Base-by-base conservation (phyloP, 2,113 vertebrate species). In the Lichenostomus cassidix region DNA sequence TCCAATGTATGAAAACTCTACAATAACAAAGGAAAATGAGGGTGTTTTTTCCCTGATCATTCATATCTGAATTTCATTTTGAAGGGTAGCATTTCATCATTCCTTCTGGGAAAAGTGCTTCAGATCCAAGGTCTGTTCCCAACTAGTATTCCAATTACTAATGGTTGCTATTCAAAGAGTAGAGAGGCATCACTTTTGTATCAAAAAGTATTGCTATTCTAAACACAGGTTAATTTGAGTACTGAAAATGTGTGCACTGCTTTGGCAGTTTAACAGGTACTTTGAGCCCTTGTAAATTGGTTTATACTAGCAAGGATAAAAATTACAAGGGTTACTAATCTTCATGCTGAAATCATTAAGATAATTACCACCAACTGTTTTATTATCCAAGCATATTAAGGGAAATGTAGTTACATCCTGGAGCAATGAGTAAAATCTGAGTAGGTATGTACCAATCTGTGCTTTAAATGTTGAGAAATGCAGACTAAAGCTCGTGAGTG, bases 271-370 rank as follows among this genome's bases (percentile, higher is more conserved):
- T 92, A 92, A 92, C 87, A 86, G 68, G 77, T 92, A 80, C 71
- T 95, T 93, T 63, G 52, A 94, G 85, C 78, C 21, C 63, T 96
- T 95, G 80, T 93, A 95, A 95, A 93, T 85, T 91, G 73, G 87
- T 97, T 96, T 94, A 88, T 91, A 94, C 79, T 75, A 96, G 42
- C 42, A 93, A 92, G 93, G 62, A 90, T 92, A 93, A 95, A 95
- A 89, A 95, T 95, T 94, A 94, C 82, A 92, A 73, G 86, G 81
- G 75, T 89, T 94, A 90, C 87, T 95, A 94, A 97, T 96, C 90
- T 95, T 92, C 90, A 24, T 60, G 56, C 76, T 91, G 83, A 83
- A 93, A 90, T 95, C 83, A 87, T 93, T 96, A 94, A 90, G 95
- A 87, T 92, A 93, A 95, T 95, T 95, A 82, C 80, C 91, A 83